Base-by-base conservation (phyloP, 1,140 invertebrate genomes). In the Zaprionus camerounensis region DNA sequence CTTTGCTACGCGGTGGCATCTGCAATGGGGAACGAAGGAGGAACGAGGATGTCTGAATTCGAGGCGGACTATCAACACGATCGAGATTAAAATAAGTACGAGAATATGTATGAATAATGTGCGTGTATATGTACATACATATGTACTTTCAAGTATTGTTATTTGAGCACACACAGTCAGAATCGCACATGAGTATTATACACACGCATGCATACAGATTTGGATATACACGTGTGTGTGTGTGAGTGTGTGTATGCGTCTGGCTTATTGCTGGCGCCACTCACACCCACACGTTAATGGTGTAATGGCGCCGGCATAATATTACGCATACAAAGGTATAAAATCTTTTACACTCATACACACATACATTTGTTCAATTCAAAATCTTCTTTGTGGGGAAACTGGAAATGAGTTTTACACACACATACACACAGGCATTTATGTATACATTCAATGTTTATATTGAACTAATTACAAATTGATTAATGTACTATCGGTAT, bases 211-310 rank as follows among this genome's bases (percentile, higher is more conserved):
- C 11, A 61, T 38, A 66, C 20, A 51, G 22, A 76, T 34, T 13
- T 56, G 24, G 12, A 49, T 13, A 20, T 74, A 5, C 20, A 17
- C 20, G 22, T 41, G n/a, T 34, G 15, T n/a, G n/a, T 20, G 11
- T 24, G 31, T 51, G n/a, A 13, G 31, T 28, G 13, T 41, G 51
- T 49, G 20, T 53, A 31, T 69, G 17, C 49, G 20, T 71, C 49
- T 58, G 36, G 58, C 28, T 12, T 36, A 28, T 55, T 56, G 58
- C 49, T 63, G 59, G 68, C 68, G 68, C 68, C 68, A 71, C 68
- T 63, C 68, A 71, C 68, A 71, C 68, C 58, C 68, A 71, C 68
- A 71, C 51, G n/a, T 44, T 56, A 63, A 55, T 26, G 44, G 58
- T 71, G 68, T 56, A 63, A 63, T 71, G 58, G 59, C 58, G 59